Percentiles rank a stretch among this genome's conserved stretches.
Evolutionary conservation across 2,113 vertebrate genomes (phyloP).

Genomic region (Zapornia atra): DNA sequence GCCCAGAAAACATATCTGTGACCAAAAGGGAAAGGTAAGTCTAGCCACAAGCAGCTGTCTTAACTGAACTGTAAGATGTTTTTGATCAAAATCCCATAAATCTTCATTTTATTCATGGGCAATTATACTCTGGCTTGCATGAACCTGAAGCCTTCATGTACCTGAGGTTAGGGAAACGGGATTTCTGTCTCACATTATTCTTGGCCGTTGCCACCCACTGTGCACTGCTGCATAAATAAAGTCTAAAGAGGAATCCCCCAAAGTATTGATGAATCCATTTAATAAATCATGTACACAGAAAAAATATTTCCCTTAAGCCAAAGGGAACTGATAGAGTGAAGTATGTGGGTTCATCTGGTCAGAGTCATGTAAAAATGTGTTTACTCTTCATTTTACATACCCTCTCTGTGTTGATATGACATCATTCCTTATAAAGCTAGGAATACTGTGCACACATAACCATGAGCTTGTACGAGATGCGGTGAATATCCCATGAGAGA

Average conservation of each 20-base stretch:
- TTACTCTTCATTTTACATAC: slow-evolving; percentile 32
- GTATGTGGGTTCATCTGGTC: slow-evolving; percentile 43
- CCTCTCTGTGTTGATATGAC: slow-evolving; percentile 66
- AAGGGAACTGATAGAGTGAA: not conserved
- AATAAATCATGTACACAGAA: not conserved
- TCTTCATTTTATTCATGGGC: not conserved
- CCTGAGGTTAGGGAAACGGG: not conserved
- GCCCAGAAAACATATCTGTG: not conserved
- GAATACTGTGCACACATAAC: slow-evolving; percentile 65
- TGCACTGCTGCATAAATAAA: not conserved
- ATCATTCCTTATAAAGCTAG: slow-evolving; percentile 74
- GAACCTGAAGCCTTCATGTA: not conserved
- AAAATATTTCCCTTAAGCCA: not conserved
- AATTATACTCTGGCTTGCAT: not conserved
- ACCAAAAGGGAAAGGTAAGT: not conserved
- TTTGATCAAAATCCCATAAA: not conserved
- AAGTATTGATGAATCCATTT: not conserved
- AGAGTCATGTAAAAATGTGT: slow-evolving; percentile 13
- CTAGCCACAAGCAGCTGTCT: not conserved
- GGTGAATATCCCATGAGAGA: slow-evolving; percentile 75
- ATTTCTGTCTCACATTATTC: not conserved
- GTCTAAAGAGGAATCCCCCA: not conserved
- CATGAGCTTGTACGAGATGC: slow-evolving; percentile 71
- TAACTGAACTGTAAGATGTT: not conserved
- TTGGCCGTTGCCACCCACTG: not conserved